Conservation (phyloP, 2,113 vertebrate genomes). For the Apistogramma diplotaenia region DNA sequence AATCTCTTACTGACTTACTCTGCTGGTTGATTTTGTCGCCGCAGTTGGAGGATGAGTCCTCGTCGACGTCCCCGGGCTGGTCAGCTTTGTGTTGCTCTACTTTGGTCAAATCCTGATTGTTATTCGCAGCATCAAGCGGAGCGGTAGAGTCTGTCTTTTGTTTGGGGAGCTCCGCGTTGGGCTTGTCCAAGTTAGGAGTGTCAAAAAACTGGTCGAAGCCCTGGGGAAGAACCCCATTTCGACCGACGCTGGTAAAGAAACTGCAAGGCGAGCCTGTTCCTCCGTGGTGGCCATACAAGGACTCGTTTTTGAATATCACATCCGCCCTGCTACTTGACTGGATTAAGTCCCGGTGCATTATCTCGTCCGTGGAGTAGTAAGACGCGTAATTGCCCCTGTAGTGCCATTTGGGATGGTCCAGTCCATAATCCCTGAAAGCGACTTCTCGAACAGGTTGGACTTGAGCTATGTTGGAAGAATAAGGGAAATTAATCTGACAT, state of each 20-base stretch:
- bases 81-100: conserved; percentile 82
- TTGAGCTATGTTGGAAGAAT: conserved; percentile 93
- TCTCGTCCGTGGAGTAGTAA: conserved; percentile 90
- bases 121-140: conserved; percentile 70
- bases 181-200: conserved; percentile 70
- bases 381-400: conserved; percentile 92
- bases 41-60: conserved; percentile 88
- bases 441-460: conserved; percentile 96
- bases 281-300: conserved; percentile 84
- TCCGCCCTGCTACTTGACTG: conserved; percentile 87
- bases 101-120: conserved; percentile 79
- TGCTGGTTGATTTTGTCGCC: conserved; percentile 88
- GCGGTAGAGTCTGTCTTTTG: conserved; percentile 84
- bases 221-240: conserved; percentile 95
- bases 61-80: conserved; percentile 74
- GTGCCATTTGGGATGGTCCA: conserved; percentile 95
- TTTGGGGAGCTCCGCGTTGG: conserved; percentile 68
- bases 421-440: conserved; percentile 96
- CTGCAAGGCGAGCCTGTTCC: conserved; percentile 80
- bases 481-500: conserved; percentile 97
- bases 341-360: conserved; percentile 86
- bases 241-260: conserved; percentile 89
- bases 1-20: conserved; percentile 78
- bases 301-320: conserved; percentile 91
- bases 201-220: conserved; percentile 98